phyloP scores from a whole-genome alignment of 2,113 vertebrate genomes.

The Ahaetulla prasina region DNA sequence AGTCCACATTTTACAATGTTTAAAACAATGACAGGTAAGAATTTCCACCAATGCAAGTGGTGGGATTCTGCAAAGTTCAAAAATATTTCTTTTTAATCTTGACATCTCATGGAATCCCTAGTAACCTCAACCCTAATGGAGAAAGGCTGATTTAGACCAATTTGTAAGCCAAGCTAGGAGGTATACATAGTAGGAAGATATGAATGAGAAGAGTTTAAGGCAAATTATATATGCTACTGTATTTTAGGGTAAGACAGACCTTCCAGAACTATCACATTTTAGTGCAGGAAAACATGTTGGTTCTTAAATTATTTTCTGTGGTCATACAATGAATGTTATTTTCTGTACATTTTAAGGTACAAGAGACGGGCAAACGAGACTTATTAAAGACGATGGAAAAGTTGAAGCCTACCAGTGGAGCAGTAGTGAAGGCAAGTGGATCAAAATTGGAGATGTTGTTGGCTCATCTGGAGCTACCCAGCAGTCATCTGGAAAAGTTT shows the following conservation, averaged over 20 bases:
- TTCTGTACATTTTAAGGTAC: slow-evolving; percentile 58
- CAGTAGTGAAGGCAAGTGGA: slow-evolving; percentile 78
- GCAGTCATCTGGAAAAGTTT: slow-evolving; percentile 86
- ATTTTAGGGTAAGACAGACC: background rate
- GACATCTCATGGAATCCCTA: background rate
- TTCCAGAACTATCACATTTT: background rate
- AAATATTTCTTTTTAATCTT: background rate
- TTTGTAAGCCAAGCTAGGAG: background rate
- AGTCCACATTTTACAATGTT: background rate
- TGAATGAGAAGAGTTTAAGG: background rate
- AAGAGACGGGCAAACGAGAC: slow-evolving; percentile 79
- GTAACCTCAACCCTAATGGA: background rate
- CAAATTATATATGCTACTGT: background rate
- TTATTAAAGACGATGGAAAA: slow-evolving; percentile 74
- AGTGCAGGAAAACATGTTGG: background rate
- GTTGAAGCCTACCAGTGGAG: slow-evolving; percentile 84
- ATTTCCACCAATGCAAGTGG: background rate
- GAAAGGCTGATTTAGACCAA: background rate
- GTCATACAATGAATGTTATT: background rate
- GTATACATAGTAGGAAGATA: background rate
- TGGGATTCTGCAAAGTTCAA: background rate
- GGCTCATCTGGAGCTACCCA: slow-evolving; percentile 87
- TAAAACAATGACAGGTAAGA: background rate
- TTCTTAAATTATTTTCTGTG: background rate
- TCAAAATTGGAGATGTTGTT: slow-evolving; percentile 98